Evolutionary conservation across 2,888 invertebrate genomes (phyloP), one percentile per base, ranked within the genome.

Genomic region (Scrobipalpa atriplicella): DNA sequence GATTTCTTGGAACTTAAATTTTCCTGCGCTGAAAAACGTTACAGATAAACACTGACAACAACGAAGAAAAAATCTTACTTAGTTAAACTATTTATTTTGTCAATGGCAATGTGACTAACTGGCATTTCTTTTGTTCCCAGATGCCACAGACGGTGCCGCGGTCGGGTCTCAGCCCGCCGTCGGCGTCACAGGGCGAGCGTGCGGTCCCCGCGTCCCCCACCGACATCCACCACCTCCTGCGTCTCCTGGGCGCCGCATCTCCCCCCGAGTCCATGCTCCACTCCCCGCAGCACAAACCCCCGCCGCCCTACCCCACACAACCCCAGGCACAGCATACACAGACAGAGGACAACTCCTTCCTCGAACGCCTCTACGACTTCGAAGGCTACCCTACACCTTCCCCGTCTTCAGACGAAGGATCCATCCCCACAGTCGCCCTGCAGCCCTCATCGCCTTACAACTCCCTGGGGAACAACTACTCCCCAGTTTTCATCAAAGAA

Each of bases 111-210:
- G 13, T 43, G 39, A 47, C 47, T 47, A 16, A 47, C 8, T 7
- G 36, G 6, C 38, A n/a, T 29, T 68, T 51, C 21, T 64, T 65
- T 91, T 90, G 86, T 87, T 71, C 68, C 65, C 95, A 96, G 96
- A 96, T 96, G 96, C 96, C 96, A 89, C 96, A 96, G 93, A 96
- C 95, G 80, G 96, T 96, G 78, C 96, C 96, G 68, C 94, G 95
- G 77, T 95, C 95, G 79, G 96, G 95, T 86, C 95, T 95, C 84
- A 96, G 95, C 87, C 95, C 96, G 76, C 95, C 95, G 72, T 95
- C 95, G 83, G 96, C 96, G 19, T 93, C 97, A 66, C 94, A 97
- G 79, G 95, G 96, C 74, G 94, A 94, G 84, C 87, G 92, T 74
- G 94, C 94, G 68, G 93, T 93, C 66, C 93, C 94, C 71, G 84